Conservation (phyloP, 2,113 vertebrate genomes). For the Cebidichthys violaceus region DNA sequence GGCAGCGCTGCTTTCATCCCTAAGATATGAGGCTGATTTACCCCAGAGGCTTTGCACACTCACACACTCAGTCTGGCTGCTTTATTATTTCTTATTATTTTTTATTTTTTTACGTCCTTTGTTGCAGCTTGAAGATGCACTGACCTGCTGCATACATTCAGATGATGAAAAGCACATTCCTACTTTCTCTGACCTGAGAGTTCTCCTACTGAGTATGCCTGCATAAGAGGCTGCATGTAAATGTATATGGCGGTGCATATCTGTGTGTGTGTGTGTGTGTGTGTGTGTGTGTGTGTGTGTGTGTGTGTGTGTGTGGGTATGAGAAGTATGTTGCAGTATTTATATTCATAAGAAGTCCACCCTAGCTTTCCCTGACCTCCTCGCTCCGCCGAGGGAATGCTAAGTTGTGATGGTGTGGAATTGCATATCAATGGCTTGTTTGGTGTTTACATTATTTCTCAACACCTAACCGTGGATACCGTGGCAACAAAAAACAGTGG, state of each 20-base stretch:
- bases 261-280: not conserved
- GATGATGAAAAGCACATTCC: conserved; percentile 58
- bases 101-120: conserved; percentile 18
- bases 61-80: not conserved
- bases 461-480: conserved; percentile 1
- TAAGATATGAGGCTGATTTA: conserved; percentile 20
- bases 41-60: not conserved
- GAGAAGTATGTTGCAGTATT: conserved; percentile 46
- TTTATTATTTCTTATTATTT: not conserved
- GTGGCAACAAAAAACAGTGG: conserved; percentile 19
- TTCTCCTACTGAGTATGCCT: conserved; percentile 20
- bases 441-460: conserved; percentile 41
- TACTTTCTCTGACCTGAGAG: conserved; percentile 53
- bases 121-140: conserved; percentile 39
- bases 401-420: conserved; percentile 63
- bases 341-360: conserved; percentile 67
- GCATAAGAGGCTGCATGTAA: conserved; percentile 39
- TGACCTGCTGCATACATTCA: conserved; percentile 46
- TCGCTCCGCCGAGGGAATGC: conserved; percentile 54
- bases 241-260: conserved; percentile 30
- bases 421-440: conserved; percentile 69
- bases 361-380: conserved; percentile 60
- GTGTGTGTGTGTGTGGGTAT: not conserved
- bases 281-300: not conserved
- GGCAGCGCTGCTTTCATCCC: conserved; percentile 26